Evolutionary conservation across 2,113 vertebrate genomes (phyloP).

Genomic region (Tragelaphus scriptus): DNA sequence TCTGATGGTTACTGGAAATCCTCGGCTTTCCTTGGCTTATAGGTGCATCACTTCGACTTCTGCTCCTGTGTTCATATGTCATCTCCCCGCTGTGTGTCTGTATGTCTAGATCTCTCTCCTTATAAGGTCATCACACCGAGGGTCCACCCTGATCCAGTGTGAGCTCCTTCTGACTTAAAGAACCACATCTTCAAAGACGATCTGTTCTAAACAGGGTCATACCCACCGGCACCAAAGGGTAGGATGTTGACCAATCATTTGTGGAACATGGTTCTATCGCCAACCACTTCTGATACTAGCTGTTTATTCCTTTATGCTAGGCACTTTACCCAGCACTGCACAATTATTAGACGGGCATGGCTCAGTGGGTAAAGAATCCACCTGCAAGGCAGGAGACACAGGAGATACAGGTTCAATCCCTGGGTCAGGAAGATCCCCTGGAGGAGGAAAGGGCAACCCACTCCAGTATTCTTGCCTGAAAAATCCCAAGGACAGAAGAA

Average conservation of each 20-base stretch:
- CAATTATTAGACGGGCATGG: not conserved
- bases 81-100: too few species aligned
- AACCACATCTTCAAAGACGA: not conserved
- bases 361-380: not conserved
- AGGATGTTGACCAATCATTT: not conserved
- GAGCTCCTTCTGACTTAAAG: not conserved
- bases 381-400: not conserved
- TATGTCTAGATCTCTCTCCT: not conserved
- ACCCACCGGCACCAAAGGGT: too few species aligned
- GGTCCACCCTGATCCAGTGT: not conserved
- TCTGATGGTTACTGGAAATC: too few species aligned
- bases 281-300: not conserved
- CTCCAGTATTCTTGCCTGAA: not conserved
- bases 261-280: not conserved
- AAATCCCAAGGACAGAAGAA: not conserved
- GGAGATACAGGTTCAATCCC: not conserved
- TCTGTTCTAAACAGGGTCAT: not conserved
- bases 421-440: not conserved
- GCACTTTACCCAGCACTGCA: not conserved
- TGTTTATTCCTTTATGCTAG: not conserved
- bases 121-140: not conserved
- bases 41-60: not conserved
- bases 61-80: not conserved
- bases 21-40: not conserved
- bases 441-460: not conserved